phyloP scores from a whole-genome alignment of 2,113 vertebrate genomes.

The Merops nubicus region DNA sequence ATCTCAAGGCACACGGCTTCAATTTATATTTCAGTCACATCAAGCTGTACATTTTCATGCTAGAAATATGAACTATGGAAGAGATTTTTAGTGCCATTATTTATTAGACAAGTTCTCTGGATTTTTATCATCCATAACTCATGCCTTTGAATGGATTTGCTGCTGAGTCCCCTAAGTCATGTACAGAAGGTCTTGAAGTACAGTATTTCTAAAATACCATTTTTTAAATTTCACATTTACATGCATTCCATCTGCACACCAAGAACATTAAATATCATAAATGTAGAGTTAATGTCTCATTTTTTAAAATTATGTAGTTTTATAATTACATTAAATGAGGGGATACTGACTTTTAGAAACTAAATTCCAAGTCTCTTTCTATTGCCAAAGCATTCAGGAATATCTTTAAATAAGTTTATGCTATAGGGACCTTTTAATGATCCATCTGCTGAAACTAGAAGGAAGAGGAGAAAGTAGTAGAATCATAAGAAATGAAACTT shows the following conservation, averaged over 20 bases:
- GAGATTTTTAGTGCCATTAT: constrained; percentile 55
- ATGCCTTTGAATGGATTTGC: constrained; percentile 48
- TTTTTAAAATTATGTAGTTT: constrained; percentile 66
- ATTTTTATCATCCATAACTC: constrained; percentile 66
- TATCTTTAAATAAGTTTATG: constrained; percentile 61
- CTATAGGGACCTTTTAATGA: constrained; percentile 48
- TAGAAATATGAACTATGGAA: constrained; percentile 55
- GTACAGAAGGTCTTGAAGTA: constrained; percentile 49
- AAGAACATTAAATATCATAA: constrained; percentile 71
- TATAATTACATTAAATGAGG: constrained; percentile 59
- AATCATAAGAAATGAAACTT: not conserved
- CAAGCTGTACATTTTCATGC: not conserved
- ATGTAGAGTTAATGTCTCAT: constrained; percentile 70
- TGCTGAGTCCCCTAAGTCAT: constrained; percentile 63
- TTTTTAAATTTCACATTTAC: constrained; percentile 74
- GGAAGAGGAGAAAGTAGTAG: not conserved
- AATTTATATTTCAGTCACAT: constrained; percentile 42
- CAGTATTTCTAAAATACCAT: constrained; percentile 63
- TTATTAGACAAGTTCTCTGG: constrained; percentile 63
- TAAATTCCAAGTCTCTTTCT: constrained; percentile 52
- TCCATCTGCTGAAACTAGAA: constrained; percentile 35
- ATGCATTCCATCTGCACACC: constrained; percentile 58
- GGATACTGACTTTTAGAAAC: constrained; percentile 67
- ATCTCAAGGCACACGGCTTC: not conserved
- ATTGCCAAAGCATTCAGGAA: constrained; percentile 62